Evolutionary conservation across 2,888 invertebrate species (phyloP).

Genomic region (Bimastos eiseni): DNA sequence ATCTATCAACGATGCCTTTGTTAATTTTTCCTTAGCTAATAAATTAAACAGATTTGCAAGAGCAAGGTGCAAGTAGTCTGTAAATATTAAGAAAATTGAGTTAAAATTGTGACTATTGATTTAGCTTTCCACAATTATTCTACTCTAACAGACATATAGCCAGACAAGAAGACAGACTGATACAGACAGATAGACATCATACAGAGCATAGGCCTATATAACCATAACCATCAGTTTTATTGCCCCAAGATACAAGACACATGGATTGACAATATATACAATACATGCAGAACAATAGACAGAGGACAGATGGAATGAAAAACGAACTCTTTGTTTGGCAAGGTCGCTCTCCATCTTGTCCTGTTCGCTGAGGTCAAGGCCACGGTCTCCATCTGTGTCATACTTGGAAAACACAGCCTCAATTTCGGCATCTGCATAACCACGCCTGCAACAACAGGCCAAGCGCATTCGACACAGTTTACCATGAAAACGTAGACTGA

Average conservation of each 20-base stretch:
- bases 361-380: constrained; percentile 64
- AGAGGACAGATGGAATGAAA: background rate
- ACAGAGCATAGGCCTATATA: background rate
- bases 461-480: no score
- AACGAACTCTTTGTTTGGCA: constrained; percentile 61
- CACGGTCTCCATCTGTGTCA: constrained; percentile 67
- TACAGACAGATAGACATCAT: background rate
- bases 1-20: no score
- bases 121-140: background rate
- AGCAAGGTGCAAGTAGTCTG: background rate
- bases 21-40: no score
- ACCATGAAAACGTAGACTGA: no score
- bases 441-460: constrained; percentile 64
- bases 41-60: no score
- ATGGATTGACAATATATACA: background rate
- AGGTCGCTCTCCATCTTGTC: constrained; percentile 64
- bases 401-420: constrained; percentile 72
- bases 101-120: background rate
- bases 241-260: background rate
- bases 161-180: background rate
- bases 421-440: constrained; percentile 71
- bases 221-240: no score
- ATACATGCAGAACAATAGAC: background rate
- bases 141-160: background rate
- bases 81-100: background rate